A percentile compares a stretch with the other conserved stretches of the same genome.
Evolutionary conservation across 2,113 vertebrate species (phyloP).

Genomic region (Micronycteris hirsuta): DNA sequence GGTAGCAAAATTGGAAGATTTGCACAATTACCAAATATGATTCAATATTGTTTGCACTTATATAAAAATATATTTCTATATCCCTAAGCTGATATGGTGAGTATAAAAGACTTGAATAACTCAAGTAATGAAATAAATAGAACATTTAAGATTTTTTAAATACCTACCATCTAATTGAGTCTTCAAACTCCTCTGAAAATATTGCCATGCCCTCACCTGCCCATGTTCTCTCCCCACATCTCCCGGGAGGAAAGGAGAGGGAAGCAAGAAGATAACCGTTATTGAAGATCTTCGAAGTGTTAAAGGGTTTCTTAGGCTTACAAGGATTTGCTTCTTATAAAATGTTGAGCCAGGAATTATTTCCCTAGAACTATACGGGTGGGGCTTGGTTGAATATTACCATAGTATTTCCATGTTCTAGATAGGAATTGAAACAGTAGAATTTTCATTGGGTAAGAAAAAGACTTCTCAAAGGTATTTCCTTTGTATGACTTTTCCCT

Average conservation of each 20-base stretch:
- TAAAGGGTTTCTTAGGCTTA: neutral
- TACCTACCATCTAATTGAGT: neutral
- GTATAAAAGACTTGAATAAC: neutral
- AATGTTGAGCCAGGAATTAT: neutral
- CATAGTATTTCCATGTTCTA: neutral
- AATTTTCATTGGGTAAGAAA: slow-evolving; percentile 21
- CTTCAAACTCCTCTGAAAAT: neutral
- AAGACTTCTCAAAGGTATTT: neutral
- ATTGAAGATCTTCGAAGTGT: neutral
- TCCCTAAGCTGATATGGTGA: neutral
- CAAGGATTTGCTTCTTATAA: neutral
- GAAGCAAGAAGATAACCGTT: neutral
- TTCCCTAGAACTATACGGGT: neutral
- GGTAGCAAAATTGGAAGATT: neutral
- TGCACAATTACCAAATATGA: neutral
- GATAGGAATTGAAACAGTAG: neutral
- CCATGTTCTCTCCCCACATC: too few relatives aligned
- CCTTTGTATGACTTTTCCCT: neutral
- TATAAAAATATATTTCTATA: neutral
- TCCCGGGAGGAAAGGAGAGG: neutral
- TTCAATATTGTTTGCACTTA: neutral
- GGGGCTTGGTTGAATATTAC: neutral
- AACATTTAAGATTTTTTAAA: neutral
- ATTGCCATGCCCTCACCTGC: accelerated
- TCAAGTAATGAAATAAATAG: neutral